phyloP scores from a whole-genome alignment of 2,888 invertebrate genomes.

The Meandrusa payeni region DNA sequence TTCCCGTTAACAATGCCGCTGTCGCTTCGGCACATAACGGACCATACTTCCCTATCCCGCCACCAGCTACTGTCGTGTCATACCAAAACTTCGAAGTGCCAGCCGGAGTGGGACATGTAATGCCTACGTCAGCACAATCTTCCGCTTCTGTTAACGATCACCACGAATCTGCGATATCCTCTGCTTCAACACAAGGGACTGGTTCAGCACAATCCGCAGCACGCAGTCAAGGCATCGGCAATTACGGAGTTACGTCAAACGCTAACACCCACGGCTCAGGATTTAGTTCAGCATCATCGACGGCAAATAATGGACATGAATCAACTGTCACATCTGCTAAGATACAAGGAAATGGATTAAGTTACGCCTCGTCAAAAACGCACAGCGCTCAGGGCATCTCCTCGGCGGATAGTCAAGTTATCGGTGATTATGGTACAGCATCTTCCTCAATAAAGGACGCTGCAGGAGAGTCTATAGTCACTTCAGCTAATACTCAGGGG shows the following conservation, averaged over 20 bases:
- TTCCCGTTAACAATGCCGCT: slow-evolving; percentile 33
- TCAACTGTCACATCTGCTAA: slow-evolving; percentile 47
- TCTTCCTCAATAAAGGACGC: slow-evolving; percentile 40
- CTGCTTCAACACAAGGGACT: slow-evolving; percentile 45
- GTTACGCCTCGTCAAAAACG: slow-evolving; percentile 51
- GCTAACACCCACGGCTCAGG: slow-evolving; percentile 47
- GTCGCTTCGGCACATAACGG: slow-evolving; percentile 38
- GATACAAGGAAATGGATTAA: slow-evolving; percentile 41
- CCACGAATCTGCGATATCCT: slow-evolving; percentile 48
- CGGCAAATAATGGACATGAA: slow-evolving; percentile 48
- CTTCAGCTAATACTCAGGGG: slow-evolving; percentile 48
- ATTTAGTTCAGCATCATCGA: slow-evolving; percentile 51
- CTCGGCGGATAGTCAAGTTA: slow-evolving; percentile 38
- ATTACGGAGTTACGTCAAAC: slow-evolving; percentile 50
- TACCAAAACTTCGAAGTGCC: slow-evolving; percentile 60
- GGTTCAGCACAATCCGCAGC: slow-evolving; percentile 56
- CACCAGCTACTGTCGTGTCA: slow-evolving; percentile 55
- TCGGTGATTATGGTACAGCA: slow-evolving; percentile 42
- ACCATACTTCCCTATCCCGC: slow-evolving; percentile 52
- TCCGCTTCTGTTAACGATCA: slow-evolving; percentile 46
- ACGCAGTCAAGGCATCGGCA: slow-evolving; percentile 46
- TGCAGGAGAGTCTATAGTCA: slow-evolving; percentile 37
- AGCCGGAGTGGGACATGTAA: slow-evolving; percentile 37
- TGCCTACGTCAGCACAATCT: slow-evolving; percentile 47
- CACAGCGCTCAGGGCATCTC: slow-evolving; percentile 39